Evolutionary conservation across 2,888 invertebrate genomes (phyloP), one percentile per base, ranked within the genome.

Genomic region (Epinotia nisella): DNA sequence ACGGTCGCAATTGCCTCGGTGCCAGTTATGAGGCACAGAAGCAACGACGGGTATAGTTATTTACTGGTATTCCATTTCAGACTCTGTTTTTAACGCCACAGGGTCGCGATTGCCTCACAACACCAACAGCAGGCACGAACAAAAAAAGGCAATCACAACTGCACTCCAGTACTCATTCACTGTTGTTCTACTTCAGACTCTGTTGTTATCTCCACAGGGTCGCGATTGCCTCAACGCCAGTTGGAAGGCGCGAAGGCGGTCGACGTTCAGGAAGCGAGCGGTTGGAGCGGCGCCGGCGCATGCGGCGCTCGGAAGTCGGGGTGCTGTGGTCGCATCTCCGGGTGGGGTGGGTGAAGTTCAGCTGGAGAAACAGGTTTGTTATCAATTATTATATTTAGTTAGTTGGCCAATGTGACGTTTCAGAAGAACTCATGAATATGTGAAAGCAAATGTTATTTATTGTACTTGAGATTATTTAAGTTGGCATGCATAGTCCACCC

Each of bases 251-350:
- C 89, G 82, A 92, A 93, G 93, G 93, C 93, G 71, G 90, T 84
- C 69, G 91, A 81, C 76, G 88, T 91, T 93, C 93, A 93, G 87
- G 93, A 93, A 5, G 93, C 89, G 51, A 93, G 82, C 0, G 93
- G 89, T 79, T 93, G 93, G 29, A 92, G 81, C 2, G 92, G 90
- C 0, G 85, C 77, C 74, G 85, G 78, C 80, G 83, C 83, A 83
- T 88, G 87, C 35, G 81, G 77, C 56, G 83, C 80, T 66, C 93
- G 83, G 85, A 86, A 93, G 83, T 93, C 93, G 2, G 88, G 88
- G 78, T 90, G 92, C 58, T 85, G 86, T 17, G 84, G 80, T 10
- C 92, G 86, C 39, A 91, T 78, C 21, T 91, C 92, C 1, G 89
- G 85, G 80, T 91, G 93, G 0, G 83, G 81, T 0, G 81, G 82